A percentile compares a stretch with the other conserved stretches of the same genome.
Conservation (phyloP, 2,888 invertebrate genomes). For the Pristionchus entomophagus region DNA sequence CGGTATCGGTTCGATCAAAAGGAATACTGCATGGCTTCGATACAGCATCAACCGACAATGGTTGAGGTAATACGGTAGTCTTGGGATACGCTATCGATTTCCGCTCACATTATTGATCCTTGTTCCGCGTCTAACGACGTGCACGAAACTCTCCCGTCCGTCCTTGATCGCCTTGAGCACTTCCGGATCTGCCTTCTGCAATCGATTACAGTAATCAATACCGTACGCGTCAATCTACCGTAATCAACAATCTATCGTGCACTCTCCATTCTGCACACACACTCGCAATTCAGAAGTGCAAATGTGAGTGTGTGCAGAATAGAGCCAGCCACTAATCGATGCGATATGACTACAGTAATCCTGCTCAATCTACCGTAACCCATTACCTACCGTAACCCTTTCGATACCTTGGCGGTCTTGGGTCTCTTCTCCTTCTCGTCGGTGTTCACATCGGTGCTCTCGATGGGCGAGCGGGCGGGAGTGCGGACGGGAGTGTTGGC, state of each 20-base stretch:
- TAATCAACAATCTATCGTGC: no score
- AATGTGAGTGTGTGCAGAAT: no score
- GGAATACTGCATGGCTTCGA: no score
- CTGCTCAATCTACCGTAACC: no score
- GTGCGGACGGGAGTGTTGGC: neutral
- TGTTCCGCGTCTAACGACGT: neutral
- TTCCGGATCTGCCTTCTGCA: conserved; percentile 11
- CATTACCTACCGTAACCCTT: no score
- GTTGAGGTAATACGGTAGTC: neutral
- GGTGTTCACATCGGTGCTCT: neutral
- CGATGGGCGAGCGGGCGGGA: neutral
- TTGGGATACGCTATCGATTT: neutral
- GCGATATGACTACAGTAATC: no score
- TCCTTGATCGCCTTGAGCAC: conserved; percentile 1
- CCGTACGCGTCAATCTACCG: neutral
- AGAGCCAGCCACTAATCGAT: no score
- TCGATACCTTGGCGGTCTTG: neutral
- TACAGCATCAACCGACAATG: no score
- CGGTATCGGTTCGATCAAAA: no score
- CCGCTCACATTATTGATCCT: neutral
- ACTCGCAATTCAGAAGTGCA: no score
- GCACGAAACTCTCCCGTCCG: neutral
- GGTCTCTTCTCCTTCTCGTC: neutral
- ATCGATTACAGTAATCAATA: neutral
- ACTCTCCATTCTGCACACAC: no score